phyloP scores from a whole-genome alignment of 2,113 vertebrate species.

The Dicentrarchus labrax region DNA sequence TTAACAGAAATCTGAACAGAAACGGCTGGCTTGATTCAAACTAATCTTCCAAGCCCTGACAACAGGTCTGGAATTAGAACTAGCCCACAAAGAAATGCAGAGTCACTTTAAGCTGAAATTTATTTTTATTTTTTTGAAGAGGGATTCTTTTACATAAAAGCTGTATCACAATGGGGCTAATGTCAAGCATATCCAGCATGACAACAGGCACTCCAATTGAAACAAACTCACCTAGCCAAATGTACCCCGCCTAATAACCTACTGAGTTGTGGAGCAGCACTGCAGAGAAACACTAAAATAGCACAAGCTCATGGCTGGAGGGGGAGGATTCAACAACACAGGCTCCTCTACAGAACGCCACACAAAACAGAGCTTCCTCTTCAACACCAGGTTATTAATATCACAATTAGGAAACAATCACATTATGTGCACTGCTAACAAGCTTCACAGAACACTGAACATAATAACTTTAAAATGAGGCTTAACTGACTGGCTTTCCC shows the following conservation, averaged over 20 bases:
- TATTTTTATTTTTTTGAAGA: too few relatives aligned
- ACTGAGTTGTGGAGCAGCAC: conserved; percentile 52
- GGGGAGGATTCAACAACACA: conserved; percentile 32
- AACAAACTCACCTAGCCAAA: conserved; percentile 41
- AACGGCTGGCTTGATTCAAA: conserved; percentile 8
- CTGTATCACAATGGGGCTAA: background rate
- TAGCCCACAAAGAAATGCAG: background rate
- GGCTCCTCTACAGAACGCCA: conserved; percentile 11
- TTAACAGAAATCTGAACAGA: conserved; percentile 29
- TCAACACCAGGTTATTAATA: background rate
- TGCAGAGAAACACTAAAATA: conserved; percentile 69
- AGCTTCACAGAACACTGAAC: background rate
- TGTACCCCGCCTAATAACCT: conserved; percentile 44
- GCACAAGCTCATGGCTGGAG: conserved; percentile 50
- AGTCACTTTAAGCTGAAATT: background rate
- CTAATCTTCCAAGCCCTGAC: conserved; percentile 23
- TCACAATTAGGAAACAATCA: background rate
- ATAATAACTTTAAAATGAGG: background rate
- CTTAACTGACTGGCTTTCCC: background rate
- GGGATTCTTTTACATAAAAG: too few relatives aligned
- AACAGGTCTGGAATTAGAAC: conserved; percentile 18
- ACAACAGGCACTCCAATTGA: conserved; percentile 31
- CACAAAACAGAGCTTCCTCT: conserved; percentile 15
- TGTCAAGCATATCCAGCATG: background rate
- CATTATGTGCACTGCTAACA: background rate